phyloP scores from a whole-genome alignment of 2,888 invertebrate species.

The Pseudococcus longispinus region DNA sequence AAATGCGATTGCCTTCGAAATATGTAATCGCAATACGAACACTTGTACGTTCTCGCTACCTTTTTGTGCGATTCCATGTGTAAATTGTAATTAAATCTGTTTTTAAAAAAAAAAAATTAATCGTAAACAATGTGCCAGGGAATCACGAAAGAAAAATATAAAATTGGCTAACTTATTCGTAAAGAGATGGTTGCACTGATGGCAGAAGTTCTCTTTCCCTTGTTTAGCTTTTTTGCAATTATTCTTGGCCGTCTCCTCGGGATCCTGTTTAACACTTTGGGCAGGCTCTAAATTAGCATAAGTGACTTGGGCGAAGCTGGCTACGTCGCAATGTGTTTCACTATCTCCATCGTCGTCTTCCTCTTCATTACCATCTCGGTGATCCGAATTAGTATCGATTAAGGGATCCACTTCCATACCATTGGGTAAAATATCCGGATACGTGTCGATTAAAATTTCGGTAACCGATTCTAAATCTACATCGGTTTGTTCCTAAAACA shows the following conservation, averaged over 20 bases:
- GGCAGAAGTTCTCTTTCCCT: conserved; percentile 47
- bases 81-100: conserved; percentile 47
- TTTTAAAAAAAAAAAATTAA: neutral
- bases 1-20: conserved; percentile 50
- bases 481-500: neutral
- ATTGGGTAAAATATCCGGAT: neutral
- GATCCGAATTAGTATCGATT: neutral
- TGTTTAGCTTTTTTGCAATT: neutral
- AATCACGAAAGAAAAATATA: neutral
- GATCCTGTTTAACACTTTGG: neutral
- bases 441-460: neutral
- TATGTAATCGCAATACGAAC: conserved; percentile 44
- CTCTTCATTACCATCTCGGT: neutral
- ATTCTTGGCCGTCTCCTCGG: neutral
- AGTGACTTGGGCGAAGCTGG: conserved; percentile 50
- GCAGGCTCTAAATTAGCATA: conserved; percentile 27
- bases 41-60: conserved; percentile 18
- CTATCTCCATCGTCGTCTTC: conserved; percentile 11
- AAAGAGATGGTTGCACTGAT: conserved; percentile 39
- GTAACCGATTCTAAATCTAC: neutral
- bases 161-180: conserved; percentile 37
- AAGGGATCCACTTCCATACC: neutral
- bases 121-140: neutral
- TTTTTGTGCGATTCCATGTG: conserved; percentile 52
- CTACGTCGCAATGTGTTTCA: conserved; percentile 44